A percentile compares a stretch with the other conserved stretches of the same genome.
These are phyloP conservation scores for Sinelater perroti DNA, from an alignment of 2,888 invertebrate genomes.

Conservation along the genomic window DNA sequence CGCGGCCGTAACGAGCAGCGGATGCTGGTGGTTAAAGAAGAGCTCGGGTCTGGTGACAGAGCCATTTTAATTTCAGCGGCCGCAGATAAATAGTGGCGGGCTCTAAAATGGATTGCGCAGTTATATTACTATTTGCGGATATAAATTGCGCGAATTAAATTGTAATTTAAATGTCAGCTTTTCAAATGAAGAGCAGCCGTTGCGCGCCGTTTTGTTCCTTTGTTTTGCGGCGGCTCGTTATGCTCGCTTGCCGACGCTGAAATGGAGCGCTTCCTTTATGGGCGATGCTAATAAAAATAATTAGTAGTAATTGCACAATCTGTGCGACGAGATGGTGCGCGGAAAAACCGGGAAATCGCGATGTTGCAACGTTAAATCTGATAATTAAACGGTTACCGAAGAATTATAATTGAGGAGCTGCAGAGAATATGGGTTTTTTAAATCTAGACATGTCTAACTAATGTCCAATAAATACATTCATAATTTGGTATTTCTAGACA, in stretches of 20 bases:
- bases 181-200: slow-evolving; percentile 26
- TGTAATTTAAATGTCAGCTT: slow-evolving; percentile 42
- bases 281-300: background rate
- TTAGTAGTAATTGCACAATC: background rate
- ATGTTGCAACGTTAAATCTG: too few relatives aligned
- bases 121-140: slow-evolving; percentile 38
- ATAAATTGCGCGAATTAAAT: slow-evolving; percentile 44
- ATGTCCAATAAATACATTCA: too few relatives aligned
- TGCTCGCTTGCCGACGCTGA: slow-evolving; percentile 19
- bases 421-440: too few relatives aligned
- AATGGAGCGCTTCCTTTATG: slow-evolving; percentile 6
- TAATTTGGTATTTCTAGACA: too few relatives aligned
- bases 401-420: too few relatives aligned
- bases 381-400: too few relatives aligned
- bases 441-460: too few relatives aligned
- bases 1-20: slow-evolving; percentile 21
- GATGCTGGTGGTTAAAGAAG: slow-evolving; percentile 29
- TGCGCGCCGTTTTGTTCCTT: slow-evolving; percentile 17
- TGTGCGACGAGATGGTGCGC: background rate
- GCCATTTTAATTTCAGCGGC: slow-evolving; percentile 27
- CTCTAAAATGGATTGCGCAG: slow-evolving; percentile 33
- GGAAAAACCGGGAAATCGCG: too few relatives aligned
- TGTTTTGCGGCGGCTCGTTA: slow-evolving; percentile 18
- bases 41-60: slow-evolving; percentile 14
- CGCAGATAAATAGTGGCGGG: slow-evolving; percentile 31